Base-by-base conservation (phyloP, 2,113 vertebrate genomes). In the Grantiella picta region DNA sequence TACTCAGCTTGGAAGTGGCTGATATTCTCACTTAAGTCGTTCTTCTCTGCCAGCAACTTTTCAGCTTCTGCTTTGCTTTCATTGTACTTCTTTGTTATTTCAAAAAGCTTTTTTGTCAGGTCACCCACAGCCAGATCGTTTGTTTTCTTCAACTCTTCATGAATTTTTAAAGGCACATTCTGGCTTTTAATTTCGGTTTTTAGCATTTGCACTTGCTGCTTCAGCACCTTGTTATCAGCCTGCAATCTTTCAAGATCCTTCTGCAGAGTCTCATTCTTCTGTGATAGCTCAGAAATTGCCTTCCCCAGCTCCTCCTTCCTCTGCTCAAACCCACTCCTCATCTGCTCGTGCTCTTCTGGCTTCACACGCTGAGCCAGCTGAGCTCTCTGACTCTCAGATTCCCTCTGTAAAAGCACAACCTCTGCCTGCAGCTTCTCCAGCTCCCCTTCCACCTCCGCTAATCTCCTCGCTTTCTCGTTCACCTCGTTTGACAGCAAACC, bases 81-180 rank as follows among this genome's bases (percentile, higher is more conserved):
- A 10, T 96, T 97, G 17, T 96, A 98, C 80, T 97, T 98, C 44
- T 98, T 98, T 1, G 98, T 98, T 14, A 98, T 73, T 52, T 99
- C 99, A 28, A 97, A 97, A 31, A 99, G 97, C 95, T 98, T 98
- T 94, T 98, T 98, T 80, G 98, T 98, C 84, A 99, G 97, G 42
- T 99, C 98, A 64, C 98, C 98, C 36, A 99, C 91, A 25, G 97
- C 96, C 6, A 79, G 64, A 3, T 97, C 97, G 47, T 98, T 98
- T 35, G 98, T 94, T 93, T 95, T 98, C 92, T 98, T 99, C 79
- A 98, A 70, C 25, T 99, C 98, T 42, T 99, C 98, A 0, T 98
- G 99, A 60, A 97, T 95, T 94, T 98, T 97, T 38, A 99, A 59
- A 85, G 98, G 98, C 78, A 99, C 95, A 1, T 98, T 99, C 66